A percentile compares a stretch with the other conserved stretches of the same genome.
Evolutionary conservation across 2,888 invertebrate species (phyloP).

Genomic region (Agrotis puta): DNA sequence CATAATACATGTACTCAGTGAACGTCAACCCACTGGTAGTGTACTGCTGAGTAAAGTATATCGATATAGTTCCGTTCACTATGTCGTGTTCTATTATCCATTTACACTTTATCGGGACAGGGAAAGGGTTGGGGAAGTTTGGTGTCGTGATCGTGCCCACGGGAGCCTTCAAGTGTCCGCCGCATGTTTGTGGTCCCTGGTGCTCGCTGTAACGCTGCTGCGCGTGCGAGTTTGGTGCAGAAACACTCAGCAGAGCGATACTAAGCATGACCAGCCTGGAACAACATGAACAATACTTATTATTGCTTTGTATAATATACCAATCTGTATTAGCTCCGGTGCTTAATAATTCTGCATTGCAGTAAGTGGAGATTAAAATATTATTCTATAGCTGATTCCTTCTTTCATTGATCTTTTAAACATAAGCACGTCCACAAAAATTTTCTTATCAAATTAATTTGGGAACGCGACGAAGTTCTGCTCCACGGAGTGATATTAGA

Average conservation of each 20-base stretch:
- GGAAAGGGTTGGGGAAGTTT: conserved; percentile 95
- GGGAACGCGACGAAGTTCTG: conserved; percentile 28
- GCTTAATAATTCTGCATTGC: no score
- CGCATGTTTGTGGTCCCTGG: conserved; percentile 90
- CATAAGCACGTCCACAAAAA: no score
- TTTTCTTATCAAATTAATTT: conserved; percentile 42
- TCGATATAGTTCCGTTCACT: conserved; percentile 94
- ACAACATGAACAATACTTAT: not conserved
- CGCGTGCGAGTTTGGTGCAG: conserved; percentile 73
- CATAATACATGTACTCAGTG: conserved; percentile 94
- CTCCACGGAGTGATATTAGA: conserved; percentile 29
- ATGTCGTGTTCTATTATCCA: conserved; percentile 96
- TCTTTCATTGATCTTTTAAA: no score
- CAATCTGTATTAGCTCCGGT: not conserved
- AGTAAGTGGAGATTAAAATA: no score
- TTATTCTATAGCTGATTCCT: no score
- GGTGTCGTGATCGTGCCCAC: conserved; percentile 96
- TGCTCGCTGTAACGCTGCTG: conserved; percentile 80
- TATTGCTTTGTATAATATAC: no score
- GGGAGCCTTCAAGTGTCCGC: conserved; percentile 92
- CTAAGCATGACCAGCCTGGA: conserved; percentile 14
- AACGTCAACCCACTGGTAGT: conserved; percentile 94
- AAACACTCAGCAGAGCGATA: conserved; percentile 74
- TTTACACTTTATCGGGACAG: conserved; percentile 95
- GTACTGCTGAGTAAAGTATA: conserved; percentile 97